Evolutionary conservation across 2,888 invertebrate species (phyloP), one percentile per base, ranked within the genome.

Genomic region (Lapara coniferarum): DNA sequence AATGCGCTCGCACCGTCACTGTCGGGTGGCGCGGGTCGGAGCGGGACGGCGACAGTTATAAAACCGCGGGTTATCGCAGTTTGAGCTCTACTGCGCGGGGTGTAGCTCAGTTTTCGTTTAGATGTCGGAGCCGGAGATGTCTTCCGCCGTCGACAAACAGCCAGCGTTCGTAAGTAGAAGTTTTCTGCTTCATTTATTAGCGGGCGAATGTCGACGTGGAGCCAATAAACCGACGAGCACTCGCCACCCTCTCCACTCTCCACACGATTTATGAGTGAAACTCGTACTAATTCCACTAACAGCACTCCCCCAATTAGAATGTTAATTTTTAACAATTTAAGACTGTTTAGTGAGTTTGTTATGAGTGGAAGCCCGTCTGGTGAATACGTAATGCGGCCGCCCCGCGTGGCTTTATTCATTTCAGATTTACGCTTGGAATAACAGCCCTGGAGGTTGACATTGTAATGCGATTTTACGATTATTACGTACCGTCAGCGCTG

Each of bases 111-210:
- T 88, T 88, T 88, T 88, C 78, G 84, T 78, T 86, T 81, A 79
- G 74, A 77, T 77, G 73, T 73, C 77, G 76, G 70, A 71, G 74
- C 73, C 69, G 75, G 79, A 81, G 84, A 84, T 82, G 84, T 86
- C 88, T 88, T 88, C 85, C 88, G 87, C 83, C 81, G 82, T 83
- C 84, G 80, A 84, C 87, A 87, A 89, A 89, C 87, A 87, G 85
- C 83, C 82, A 82, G 85, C 86, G 25, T 85, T 86, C 87, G 85
- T 86, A 86, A 84, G 88, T 89, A 85, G 87, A 91, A 92, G 90
- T 92, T 92, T 91, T 91, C 92, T 89, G 91, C 89, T 93, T 92
- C 92, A 92, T 93, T 92, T 92, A 91, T 92, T 91, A 92, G 89
- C 86, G 81, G 82, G 88, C 87, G 87, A 86, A 89, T 88, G 92